Base-by-base conservation (phyloP, 1,140 invertebrate genomes). In the Tetramorium alpestre region DNA sequence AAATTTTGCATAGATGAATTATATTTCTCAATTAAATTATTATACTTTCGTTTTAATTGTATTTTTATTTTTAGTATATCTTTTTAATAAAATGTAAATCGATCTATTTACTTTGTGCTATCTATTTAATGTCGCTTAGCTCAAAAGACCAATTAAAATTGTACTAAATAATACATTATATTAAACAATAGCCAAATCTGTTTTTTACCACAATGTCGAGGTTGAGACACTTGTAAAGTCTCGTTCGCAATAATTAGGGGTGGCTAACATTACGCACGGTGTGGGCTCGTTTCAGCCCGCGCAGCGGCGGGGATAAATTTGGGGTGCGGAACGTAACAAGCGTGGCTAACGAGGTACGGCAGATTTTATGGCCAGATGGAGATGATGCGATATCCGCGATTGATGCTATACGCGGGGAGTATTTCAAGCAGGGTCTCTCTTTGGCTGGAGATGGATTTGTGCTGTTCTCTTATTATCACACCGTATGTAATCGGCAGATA, bases 321-420 rank as follows among this genome's bases (percentile, higher is more conserved):
- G 90, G 90, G 92, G 88, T 89, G 91, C 89, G 88, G 86, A 89
- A 90, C 89, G 91, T 94, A 95, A 95, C 93, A 94, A 95, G 94
- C 94, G 92, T 94, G 69, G 93, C 93, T 95, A 95, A 95, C 94
- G 94, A 95, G 94, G 92, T 93, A 91, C 92, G 84, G 92, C 91
- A 93, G 94, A 94, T 94, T 94, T 94, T 94, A 94, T 92, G 94
- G 93, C 90, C 94, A 94, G 94, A 95, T 94, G 94, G 92, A 94
- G 94, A 93, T 94, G 92, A 94, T 94, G 91, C 94, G 92, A 94
- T 94, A 88, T 94, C 88, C 92, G 89, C 93, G 93, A 94, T 94
- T 94, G 94, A 94, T 94, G 92, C 90, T 82, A 58, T 86, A 90
- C 69, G 88, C 75, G 58, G 54, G 51, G 70, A 44, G 51, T 65